Base-by-base conservation (phyloP, 2,113 vertebrate genomes). In the Sclerurus mexicanus region DNA sequence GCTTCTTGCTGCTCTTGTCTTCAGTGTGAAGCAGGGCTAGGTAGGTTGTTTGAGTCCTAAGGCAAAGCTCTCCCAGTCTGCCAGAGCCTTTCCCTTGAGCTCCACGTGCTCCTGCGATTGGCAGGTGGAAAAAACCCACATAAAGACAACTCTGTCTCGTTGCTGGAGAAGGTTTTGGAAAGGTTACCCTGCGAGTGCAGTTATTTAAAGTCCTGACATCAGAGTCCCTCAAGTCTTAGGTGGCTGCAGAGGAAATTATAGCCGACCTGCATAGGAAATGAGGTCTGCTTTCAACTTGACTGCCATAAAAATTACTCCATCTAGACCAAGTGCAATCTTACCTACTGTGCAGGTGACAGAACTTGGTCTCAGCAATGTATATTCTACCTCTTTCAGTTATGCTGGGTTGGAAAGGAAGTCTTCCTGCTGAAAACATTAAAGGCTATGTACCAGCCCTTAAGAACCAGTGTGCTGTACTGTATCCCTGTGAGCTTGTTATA, bases 231-330 rank as follows among this genome's bases (percentile, higher is more conserved):
- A 58, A 42, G 69, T 66, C 62, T 73, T 85, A 49, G 16, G 66
- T 53, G 58, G 14, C 77, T 82, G 62, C 16, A 23, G 60, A 49
- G 81, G 69, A 82, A 91, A 95, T 92, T 89, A 52, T 47, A 93
- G 77, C 68, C 95, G 91, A 94, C 94, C 95, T 95, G 81, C 87
- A 94, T 87, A 85, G 87, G 77, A 89, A 96, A 93, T 79, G n/a
- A 95, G 81, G 28, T 85, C 58, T 89, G 19, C 81, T 83, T 94
- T 53, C 49, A 85, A 52, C n/a, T 39, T 87, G 49, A 94, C 85
- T 87, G 81, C 76, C 84, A 73, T 33, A 46, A 58, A 82, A 83
- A 62, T 82, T 58, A 60, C 77, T 87, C 84, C 78, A 75, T 81
- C 37, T 93, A 87, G 78, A 85, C 40, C 19, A 83, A 72, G n/a